Evolutionary conservation across 1,140 invertebrate species (phyloP), one percentile per base, ranked within the genome.

Genomic region (Drosophila novamexicana): DNA sequence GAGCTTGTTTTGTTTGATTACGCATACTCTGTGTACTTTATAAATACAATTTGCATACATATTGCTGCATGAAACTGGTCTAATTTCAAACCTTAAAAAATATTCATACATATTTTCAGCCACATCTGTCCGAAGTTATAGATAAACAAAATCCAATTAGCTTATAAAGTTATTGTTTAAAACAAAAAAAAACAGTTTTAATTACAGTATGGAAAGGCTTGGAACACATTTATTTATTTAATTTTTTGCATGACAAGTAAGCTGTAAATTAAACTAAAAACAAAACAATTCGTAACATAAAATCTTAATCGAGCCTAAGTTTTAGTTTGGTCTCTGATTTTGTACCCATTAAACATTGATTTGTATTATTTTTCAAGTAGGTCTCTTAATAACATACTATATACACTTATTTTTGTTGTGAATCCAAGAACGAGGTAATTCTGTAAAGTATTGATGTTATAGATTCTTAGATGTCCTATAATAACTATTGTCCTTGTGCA

Each of bases 341-440:
- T 29, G 3, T 22, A 22, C 22, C 49, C 14, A 14, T 32, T 34
- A 8, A 34, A 8, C 34, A 7, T 32, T 2, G 18, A n/a, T 50
- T 50, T 32, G 47, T 9, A n/a, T 44, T 34, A 16, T 12, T n/a
- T 10, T 59, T 56, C 37, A 68, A 59, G 65, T 44, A 52, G 45
- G 34, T 2, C 34, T 50, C 10, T 58, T 7, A 18, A 3, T 14
- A n/a, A 6, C 18, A 49, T 9, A 2, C 10, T 32, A 32, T 62
- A 14, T 36, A 50, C 22, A 22, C 22, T 22, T 22, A 22, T 22
- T 22, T 22, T 22, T 2, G 22, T 22, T 22, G 3, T 2, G 22
- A 22, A 22, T 22, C 3, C 3, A 64, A 54, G 10, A 64, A 54
- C 14, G 44, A 40, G 50, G n/a, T 22, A 32, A 45, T 50, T 32